Percentiles rank a stretch among this genome's conserved stretches.
phyloP scores from a whole-genome alignment of 1,140 invertebrate genomes.

The Diorhabda sublineata region DNA sequence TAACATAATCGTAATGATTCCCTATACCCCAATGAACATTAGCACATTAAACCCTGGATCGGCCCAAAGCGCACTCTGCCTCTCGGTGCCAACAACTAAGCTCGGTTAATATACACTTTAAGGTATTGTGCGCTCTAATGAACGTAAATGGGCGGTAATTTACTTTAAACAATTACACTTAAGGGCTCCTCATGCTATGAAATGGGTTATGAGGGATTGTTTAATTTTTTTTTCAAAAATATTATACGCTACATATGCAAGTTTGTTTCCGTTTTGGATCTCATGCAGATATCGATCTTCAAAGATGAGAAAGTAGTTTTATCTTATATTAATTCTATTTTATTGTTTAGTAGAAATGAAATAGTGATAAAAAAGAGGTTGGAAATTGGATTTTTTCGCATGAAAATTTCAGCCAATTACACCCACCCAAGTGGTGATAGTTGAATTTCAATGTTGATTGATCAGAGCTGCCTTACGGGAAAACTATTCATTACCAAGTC shows the following conservation, averaged over 20 bases:
- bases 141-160: constrained; percentile 16
- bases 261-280: neutral
- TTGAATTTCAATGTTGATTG: too few species aligned
- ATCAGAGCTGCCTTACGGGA: too few species aligned
- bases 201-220: constrained; percentile 9
- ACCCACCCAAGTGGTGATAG: too few species aligned
- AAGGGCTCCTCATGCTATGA: constrained; percentile 1
- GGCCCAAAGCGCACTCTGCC: constrained; percentile 4
- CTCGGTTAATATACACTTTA: constrained; percentile 12
- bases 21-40: constrained; percentile 29
- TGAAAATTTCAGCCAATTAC: too few species aligned
- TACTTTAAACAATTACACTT: constrained; percentile 16
- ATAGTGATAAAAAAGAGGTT: too few species aligned
- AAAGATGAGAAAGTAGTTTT: too few species aligned
- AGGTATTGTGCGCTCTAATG: constrained; percentile 15
- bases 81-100: constrained; percentile 6
- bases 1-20: constrained; percentile 31
- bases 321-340: too few species aligned
- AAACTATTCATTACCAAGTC: too few species aligned
- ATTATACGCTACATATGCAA: neutral
- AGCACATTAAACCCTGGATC: constrained; percentile 25
- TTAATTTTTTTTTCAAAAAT: constrained; percentile 13
- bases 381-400: too few species aligned
- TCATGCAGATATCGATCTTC: neutral
- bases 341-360: too few species aligned